phyloP scores from a whole-genome alignment of 2,888 invertebrate species.

The Amiota mariae region DNA sequence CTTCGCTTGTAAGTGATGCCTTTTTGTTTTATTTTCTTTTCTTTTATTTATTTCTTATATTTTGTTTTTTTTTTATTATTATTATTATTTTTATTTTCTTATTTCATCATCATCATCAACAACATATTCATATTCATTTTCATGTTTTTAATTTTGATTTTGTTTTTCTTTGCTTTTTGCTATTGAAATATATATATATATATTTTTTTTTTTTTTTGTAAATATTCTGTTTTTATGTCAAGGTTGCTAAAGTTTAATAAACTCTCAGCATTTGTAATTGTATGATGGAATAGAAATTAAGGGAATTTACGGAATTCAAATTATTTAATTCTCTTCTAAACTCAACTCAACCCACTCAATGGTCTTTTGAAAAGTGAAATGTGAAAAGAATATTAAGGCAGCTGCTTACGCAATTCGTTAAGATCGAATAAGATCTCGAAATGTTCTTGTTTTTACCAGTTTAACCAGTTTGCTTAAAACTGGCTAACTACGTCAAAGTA shows the following conservation, averaged over 20 bases:
- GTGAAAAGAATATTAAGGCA: neutral
- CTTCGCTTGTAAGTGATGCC: too few relatives aligned
- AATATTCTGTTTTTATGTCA: too few relatives aligned
- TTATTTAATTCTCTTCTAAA: neutral
- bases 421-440: neutral
- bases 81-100: neutral
- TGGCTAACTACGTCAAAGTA: conserved; percentile 20
- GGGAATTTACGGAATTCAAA: too few relatives aligned
- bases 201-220: neutral
- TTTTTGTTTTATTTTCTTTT: neutral
- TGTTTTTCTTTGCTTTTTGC: neutral
- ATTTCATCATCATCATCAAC: neutral
- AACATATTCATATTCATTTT: too few relatives aligned
- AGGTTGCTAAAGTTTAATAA: too few relatives aligned
- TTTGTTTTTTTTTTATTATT: conserved; percentile 7
- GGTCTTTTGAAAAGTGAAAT: neutral
- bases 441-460: conserved; percentile 11
- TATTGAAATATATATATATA: too few relatives aligned
- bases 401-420: conserved; percentile 3
- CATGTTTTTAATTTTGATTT: neutral
- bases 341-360: neutral
- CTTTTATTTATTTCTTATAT: neutral
- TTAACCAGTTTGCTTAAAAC: conserved; percentile 20
- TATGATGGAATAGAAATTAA: too few relatives aligned
- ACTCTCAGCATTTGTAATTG: too few relatives aligned